These are phyloP conservation scores for Drosophila borborema DNA, from an alignment of 2,888 invertebrate species.

Conservation along the genomic window DNA sequence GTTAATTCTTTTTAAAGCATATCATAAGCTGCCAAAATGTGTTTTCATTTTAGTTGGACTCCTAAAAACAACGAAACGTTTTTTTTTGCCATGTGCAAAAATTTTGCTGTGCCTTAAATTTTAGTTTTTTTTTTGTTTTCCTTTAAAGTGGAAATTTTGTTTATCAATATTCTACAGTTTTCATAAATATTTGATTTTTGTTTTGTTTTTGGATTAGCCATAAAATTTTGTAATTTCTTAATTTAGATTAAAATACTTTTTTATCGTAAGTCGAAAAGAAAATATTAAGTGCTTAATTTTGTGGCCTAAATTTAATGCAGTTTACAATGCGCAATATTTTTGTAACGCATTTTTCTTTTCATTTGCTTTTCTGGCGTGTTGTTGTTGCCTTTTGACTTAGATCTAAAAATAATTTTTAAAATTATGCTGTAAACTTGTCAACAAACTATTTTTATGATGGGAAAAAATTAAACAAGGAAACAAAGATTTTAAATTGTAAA, in stretches of 20 bases:
- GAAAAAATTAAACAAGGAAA: slow-evolving; percentile 22
- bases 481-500: slow-evolving; percentile 13
- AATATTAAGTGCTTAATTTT: slow-evolving; percentile 56
- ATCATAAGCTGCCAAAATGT: slow-evolving; percentile 67
- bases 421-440: slow-evolving; percentile 5
- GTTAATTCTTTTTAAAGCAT: slow-evolving; percentile 47
- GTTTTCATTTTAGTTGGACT: slow-evolving; percentile 66
- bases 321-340: slow-evolving; percentile 68
- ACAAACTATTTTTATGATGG: slow-evolving; percentile 1
- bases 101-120: slow-evolving; percentile 74
- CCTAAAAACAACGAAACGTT: slow-evolving; percentile 84
- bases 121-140: slow-evolving; percentile 55
- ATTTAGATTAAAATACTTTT: slow-evolving; percentile 49
- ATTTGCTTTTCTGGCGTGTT: slow-evolving; percentile 46
- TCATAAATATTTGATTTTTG: slow-evolving; percentile 23
- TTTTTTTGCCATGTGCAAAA: slow-evolving; percentile 41
- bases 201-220: slow-evolving; percentile 21
- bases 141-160: slow-evolving; percentile 53
- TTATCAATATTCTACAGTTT: slow-evolving; percentile 60
- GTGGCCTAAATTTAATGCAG: slow-evolving; percentile 69
- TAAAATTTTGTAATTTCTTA: slow-evolving; percentile 47
- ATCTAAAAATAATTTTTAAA: slow-evolving; percentile 2
- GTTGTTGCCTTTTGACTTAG: slow-evolving; percentile 33
- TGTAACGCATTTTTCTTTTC: slow-evolving; percentile 34
- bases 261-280: slow-evolving; percentile 38